These are phyloP conservation scores for Lasioglossum pauxillum DNA, from an alignment of 2,888 invertebrate species.

Conservation along the genomic window DNA sequence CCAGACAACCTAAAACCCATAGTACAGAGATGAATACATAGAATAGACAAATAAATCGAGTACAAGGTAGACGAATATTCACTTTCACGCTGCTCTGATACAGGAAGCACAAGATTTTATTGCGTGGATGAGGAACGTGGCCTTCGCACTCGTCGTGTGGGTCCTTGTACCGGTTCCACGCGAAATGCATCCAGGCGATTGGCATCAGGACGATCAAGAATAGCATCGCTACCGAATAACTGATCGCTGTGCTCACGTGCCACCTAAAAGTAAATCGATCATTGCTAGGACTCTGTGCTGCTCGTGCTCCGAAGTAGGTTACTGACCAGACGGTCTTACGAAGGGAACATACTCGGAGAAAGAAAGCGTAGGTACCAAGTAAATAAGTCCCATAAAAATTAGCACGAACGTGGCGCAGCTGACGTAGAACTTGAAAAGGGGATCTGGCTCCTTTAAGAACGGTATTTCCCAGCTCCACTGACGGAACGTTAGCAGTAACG, in stretches of 20 bases:
- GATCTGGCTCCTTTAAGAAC: constrained; percentile 91
- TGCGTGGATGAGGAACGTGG: constrained; percentile 86
- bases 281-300: not conserved
- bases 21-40: not conserved
- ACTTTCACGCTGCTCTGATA: constrained; percentile 86
- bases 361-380: constrained; percentile 88
- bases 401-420: constrained; percentile 87
- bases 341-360: constrained; percentile 85
- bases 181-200: constrained; percentile 91
- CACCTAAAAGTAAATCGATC: constrained; percentile 75
- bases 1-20: constrained; percentile 85
- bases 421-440: constrained; percentile 93
- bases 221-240: constrained; percentile 83
- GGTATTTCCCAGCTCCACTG: constrained; percentile 89
- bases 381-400: constrained; percentile 85
- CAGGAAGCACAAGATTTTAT: constrained; percentile 85
- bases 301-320: not conserved
- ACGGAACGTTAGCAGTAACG: constrained; percentile 88
- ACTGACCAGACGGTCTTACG: constrained; percentile 2
- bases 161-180: constrained; percentile 87
- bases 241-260: constrained; percentile 85
- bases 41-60: not conserved
- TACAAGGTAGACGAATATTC: not conserved
- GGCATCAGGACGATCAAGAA: constrained; percentile 87
- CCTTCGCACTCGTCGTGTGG: constrained; percentile 84